phyloP scores from a whole-genome alignment of 1,140 invertebrate species.

The Eumeta japonica region DNA sequence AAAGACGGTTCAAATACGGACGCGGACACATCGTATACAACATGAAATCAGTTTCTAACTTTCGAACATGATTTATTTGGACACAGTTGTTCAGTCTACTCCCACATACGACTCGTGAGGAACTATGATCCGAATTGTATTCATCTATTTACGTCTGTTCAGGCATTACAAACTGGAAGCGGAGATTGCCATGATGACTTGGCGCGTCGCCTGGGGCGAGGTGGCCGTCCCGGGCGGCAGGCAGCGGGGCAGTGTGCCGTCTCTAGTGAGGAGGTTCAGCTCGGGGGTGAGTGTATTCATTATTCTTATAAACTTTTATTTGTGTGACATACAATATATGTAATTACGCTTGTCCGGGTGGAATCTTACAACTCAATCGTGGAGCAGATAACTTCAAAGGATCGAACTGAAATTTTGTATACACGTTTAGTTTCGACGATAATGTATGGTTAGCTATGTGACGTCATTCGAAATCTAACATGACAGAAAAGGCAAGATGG shows the following conservation, averaged over 20 bases:
- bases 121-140: background rate
- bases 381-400: no score
- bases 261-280: constrained; percentile 64
- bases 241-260: constrained; percentile 65
- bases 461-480: no score
- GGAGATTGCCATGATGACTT: constrained; percentile 93
- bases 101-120: constrained; percentile 2
- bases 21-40: no score
- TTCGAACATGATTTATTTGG: no score
- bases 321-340: background rate
- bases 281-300: constrained; percentile 64
- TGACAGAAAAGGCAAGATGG: no score
- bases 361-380: no score
- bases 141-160: constrained; percentile 9
- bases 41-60: no score
- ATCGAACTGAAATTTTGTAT: background rate
- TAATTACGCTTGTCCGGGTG: no score
- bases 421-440: no score
- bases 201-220: constrained; percentile 87
- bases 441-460: no score
- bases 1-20: no score
- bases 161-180: constrained; percentile 91
- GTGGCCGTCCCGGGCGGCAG: constrained; percentile 60
- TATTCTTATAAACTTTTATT: background rate
- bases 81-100: no score